Percentiles rank a stretch among this genome's conserved stretches.
phyloP scores from a whole-genome alignment of 2,113 vertebrate genomes.

The Gavialis gangeticus region DNA sequence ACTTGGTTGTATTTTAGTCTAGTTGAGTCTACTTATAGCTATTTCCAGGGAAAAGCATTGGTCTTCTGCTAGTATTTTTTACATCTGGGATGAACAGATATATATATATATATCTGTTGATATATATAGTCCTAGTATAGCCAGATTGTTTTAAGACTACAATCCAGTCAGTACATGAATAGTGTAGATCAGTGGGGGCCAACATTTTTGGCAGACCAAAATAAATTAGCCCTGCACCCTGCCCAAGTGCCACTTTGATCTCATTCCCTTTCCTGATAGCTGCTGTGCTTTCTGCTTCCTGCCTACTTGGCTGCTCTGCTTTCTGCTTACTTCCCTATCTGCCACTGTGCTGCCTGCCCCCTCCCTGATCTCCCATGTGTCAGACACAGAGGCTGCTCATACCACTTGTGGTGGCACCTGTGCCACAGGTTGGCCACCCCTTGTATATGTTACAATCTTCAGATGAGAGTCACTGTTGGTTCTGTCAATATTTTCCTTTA shows the following conservation, averaged over 20 bases:
- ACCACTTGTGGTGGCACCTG: too few relatives aligned
- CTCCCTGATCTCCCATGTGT: too few relatives aligned
- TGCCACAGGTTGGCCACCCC: too few relatives aligned
- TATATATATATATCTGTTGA: background rate
- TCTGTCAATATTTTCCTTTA: background rate
- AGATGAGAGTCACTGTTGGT: background rate
- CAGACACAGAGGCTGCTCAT: too few relatives aligned
- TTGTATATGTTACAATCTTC: background rate
- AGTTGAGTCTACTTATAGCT: background rate
- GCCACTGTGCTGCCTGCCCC: too few relatives aligned
- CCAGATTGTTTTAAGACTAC: background rate
- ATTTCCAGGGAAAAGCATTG: background rate
- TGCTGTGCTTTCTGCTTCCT: too few relatives aligned
- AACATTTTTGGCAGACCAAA: too few relatives aligned
- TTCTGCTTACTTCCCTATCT: too few relatives aligned
- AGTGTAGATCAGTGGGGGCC: background rate
- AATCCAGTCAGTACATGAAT: background rate
- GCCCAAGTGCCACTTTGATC: too few relatives aligned
- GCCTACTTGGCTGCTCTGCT: too few relatives aligned
- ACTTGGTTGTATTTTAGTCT: constrained; percentile 76
- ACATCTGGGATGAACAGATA: background rate
- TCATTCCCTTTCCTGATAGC: too few relatives aligned
- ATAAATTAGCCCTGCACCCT: too few relatives aligned
- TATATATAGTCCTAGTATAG: background rate
- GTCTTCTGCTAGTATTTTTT: background rate